Base-by-base conservation (phyloP, 2,888 invertebrate genomes). In the Drosophila phalerata region DNA sequence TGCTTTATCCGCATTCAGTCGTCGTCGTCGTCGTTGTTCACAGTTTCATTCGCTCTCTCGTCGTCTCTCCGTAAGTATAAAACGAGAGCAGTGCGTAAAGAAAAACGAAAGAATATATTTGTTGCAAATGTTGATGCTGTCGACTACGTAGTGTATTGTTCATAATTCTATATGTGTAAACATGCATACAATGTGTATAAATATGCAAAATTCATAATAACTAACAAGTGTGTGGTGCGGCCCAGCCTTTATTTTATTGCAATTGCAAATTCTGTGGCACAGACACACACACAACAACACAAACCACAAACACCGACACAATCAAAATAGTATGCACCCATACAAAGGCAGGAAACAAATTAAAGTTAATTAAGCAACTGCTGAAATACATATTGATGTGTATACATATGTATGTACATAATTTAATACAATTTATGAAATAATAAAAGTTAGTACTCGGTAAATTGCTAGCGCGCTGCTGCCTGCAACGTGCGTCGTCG, bases 351-450 rank as follows among this genome's bases (percentile, higher is more conserved):
- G 53, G 52, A 63, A 72, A 66, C 77, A 88, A 86, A 86, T 82
- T 86, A 80, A 82, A 88, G 81, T 86, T 88, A 88, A 86, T 86
- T 86, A 88, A 82, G 68, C 69, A 72, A 70, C 62, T 74, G 79
- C 68, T 81, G 56, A 74, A 78, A 81, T 38, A 58, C 53, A 58
- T 52, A 63, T 49, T 45, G n/a, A n/a, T n/a, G 45, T 52, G 51
- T 32, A 40, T 45, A 37, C 17, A 28, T 49, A 53, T 51, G 42
- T 57, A 48, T 51, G 42, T 57, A 48, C 61, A 66, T 73, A 72
- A 77, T 78, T 80, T 79, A 84, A 84, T 77, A 78, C 61, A 79
- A 77, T 88, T 85, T 81, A 76, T 75, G 63, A 87, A 81, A 81
- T 75, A 81, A 77, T 76, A 81, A 71, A 68, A 72, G 48, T 63